Evolutionary conservation across 2,113 vertebrate genomes (phyloP).

Genomic region (Eulemur macaco): DNA sequence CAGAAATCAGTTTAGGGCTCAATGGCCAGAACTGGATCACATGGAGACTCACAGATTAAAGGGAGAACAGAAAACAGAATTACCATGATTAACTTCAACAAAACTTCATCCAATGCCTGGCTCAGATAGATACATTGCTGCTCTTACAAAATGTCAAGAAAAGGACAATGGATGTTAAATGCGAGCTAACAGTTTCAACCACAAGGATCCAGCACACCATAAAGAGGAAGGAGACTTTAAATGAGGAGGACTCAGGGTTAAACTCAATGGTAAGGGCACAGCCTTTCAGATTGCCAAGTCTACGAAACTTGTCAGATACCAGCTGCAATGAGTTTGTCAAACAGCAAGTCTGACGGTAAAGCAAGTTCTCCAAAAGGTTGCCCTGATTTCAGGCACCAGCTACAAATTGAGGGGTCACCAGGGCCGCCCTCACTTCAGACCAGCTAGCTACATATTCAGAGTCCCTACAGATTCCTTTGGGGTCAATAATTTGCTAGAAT

Average conservation of each 20-base stretch:
- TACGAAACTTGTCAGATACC: neutral
- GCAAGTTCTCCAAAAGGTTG: neutral
- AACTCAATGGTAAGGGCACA: neutral
- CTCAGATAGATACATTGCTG: neutral
- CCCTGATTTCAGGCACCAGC: neutral
- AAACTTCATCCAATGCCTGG: neutral
- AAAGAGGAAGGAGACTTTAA: neutral
- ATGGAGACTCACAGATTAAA: neutral
- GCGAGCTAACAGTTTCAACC: neutral
- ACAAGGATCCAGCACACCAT: neutral
- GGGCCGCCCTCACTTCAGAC: neutral
- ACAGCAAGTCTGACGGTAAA: neutral
- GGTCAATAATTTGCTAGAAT: neutral
- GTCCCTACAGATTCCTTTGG: neutral
- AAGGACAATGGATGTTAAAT: neutral
- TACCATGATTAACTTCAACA: neutral
- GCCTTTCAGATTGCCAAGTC: neutral
- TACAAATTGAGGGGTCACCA: neutral
- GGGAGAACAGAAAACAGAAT: neutral
- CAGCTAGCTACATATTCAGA: neutral
- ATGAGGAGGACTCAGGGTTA: neutral
- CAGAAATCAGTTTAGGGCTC: neutral
- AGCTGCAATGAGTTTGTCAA: neutral
- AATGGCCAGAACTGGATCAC: neutral
- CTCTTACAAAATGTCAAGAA: conserved; percentile 4